Evolutionary conservation across 2,888 invertebrate species (phyloP), one percentile per base, ranked within the genome.

Genomic region (Pecten maximus): DNA sequence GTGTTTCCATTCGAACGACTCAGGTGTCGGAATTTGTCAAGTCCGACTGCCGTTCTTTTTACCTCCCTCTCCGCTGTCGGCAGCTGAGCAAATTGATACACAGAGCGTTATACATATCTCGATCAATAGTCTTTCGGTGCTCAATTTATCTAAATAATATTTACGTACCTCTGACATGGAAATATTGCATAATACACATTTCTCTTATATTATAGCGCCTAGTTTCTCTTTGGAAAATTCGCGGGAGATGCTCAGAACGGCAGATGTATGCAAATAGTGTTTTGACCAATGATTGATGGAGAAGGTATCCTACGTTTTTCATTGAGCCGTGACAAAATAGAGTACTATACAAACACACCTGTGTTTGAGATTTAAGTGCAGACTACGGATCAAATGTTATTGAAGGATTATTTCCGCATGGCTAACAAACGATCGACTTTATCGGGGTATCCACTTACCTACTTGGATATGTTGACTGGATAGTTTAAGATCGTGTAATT

Each of bases 21-120:
- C 87, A 88, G 90, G 90, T 90, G 44, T 87, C 87, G 90, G 90
- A 90, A 90, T 90, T 87, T 90, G 90, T 90, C 50, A 87, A 91
- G 87, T 89, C 89, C 89, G 91, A 60, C 54, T 87, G 87, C 90
- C 44, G 40, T 40, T 88, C 40, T 40, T 35, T 88, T 48, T 48
- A 88, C 88, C 88, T 88, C 88, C 88, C 88, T 88, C 88, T 28
- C 10, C 6, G 74, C 28, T 35, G 35, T 28, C 74, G 28, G 74
- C 74, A 23, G 35, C 28, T 35, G 0, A 74, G 35, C 35, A 35
- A 74, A 74, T 35, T 19, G 74, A 28, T 74, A 35, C 74, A 74
- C 74, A 35, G 12, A 74, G 35, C 35, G 10, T 8, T 8, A 74
- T 74, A 35, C 28, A 35, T 3, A 35, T 28, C 6, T 74, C 74